These are phyloP conservation scores for Pseudois nayaur DNA, from an alignment of 2,113 vertebrate species.

Conservation along the genomic window DNA sequence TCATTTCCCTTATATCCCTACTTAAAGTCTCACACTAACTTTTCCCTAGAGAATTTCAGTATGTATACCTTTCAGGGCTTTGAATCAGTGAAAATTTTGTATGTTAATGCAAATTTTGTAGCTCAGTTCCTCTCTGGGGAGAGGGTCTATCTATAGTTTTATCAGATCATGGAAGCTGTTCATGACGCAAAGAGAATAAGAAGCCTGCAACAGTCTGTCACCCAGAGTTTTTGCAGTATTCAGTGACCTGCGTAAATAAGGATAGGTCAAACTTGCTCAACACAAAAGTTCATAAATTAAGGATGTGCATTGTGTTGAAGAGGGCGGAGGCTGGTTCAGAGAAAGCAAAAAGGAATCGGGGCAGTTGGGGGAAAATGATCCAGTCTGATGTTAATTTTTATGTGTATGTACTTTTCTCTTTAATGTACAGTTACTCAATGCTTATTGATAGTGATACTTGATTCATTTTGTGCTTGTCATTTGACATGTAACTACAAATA, in stretches of 20 bases:
- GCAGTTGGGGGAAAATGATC: not conserved
- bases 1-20: not conserved
- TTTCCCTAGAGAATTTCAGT: not conserved
- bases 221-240: not conserved
- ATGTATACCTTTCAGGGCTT: not conserved
- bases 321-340: rapidly evolving
- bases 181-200: not conserved
- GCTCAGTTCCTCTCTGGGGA: not conserved
- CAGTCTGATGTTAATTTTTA: not conserved
- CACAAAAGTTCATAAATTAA: not conserved
- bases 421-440: not conserved
- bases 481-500: not conserved
- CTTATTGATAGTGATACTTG: not conserved
- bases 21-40: not conserved
- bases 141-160: not conserved
- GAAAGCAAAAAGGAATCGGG: rapidly evolving
- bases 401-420: not conserved
- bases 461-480: not conserved
- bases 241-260: not conserved
- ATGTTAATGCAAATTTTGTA: not conserved
- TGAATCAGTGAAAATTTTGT: not conserved
- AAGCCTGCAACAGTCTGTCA: not conserved
- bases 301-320: not conserved
- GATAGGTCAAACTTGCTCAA: not conserved
- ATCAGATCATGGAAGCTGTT: not conserved